Evolutionary conservation across 2,888 invertebrate species (phyloP).

Genomic region (Sinopyrophorus schimmeli): DNA sequence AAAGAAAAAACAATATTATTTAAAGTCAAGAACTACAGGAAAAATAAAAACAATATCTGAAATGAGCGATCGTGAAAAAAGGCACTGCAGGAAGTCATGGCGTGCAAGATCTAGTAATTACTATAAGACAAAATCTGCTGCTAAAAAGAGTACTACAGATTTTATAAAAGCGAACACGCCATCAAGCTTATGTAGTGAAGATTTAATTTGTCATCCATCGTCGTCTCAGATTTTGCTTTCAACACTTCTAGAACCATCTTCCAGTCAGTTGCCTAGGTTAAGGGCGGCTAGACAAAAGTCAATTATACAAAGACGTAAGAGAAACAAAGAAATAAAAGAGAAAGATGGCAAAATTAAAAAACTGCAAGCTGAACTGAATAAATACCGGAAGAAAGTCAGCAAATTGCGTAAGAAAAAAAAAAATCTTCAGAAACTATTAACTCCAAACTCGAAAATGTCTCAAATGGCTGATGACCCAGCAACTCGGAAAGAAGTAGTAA

Average conservation of each 20-base stretch:
- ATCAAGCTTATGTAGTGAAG: too few species aligned
- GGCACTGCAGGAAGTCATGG: conserved; percentile 1
- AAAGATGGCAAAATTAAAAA: conserved; percentile 14
- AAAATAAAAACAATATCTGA: conserved; percentile 6
- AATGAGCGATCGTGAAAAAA: conserved; percentile 5
- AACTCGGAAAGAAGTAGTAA: conserved; percentile 8
- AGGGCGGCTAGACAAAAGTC: too few species aligned
- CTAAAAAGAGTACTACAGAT: too few species aligned
- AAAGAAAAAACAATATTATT: conserved; percentile 10
- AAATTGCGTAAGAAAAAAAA: conserved; percentile 2
- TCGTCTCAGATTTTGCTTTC: too few species aligned
- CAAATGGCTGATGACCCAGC: background rate
- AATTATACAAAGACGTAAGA: too few species aligned
- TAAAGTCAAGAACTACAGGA: conserved; percentile 7
- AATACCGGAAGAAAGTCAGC: background rate
- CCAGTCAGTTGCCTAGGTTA: too few species aligned
- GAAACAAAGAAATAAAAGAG: conserved; percentile 7
- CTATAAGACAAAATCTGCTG: conserved; percentile 5
- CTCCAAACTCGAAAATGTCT: background rate
- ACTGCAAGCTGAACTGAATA: conserved; percentile 1
- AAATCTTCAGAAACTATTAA: background rate
- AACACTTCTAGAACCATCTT: too few species aligned
- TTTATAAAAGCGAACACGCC: too few species aligned
- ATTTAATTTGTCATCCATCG: too few species aligned
- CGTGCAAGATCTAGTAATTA: conserved; percentile 4